Conservation (phyloP, 2,113 vertebrate species). For the Loxodonta africana region DNA sequence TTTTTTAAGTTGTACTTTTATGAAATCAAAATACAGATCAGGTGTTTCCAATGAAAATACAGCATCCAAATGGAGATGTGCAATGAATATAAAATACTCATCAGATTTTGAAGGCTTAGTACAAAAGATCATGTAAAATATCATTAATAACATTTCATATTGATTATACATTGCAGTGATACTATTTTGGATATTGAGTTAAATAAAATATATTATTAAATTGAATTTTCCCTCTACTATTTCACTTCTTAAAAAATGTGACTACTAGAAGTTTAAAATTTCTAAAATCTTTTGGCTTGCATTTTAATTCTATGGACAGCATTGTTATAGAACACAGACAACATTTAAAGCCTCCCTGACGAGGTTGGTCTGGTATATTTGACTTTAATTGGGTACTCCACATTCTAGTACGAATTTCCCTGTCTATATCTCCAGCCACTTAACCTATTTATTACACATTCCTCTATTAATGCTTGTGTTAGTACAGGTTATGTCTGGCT, state of each 20-base stretch:
- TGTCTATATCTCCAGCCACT: background rate
- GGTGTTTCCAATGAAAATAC: too few relatives aligned
- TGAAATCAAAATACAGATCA: too few relatives aligned
- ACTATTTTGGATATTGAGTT: background rate
- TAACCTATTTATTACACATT: background rate
- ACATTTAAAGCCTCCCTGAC: background rate
- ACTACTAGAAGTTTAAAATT: background rate
- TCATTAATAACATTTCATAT: background rate
- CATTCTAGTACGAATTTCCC: background rate
- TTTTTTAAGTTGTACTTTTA: background rate
- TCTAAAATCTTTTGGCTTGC: background rate
- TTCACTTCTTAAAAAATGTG: background rate
- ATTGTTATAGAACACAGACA: background rate
- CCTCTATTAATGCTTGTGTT: background rate
- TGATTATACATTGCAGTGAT: background rate
- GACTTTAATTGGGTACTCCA: background rate
- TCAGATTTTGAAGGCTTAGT: background rate
- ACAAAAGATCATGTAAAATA: constrained; percentile 9
- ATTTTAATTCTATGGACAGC: background rate
- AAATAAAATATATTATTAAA: constrained; percentile 43
- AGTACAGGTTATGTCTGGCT: background rate
- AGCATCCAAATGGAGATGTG: background rate
- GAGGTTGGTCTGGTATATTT: background rate
- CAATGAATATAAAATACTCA: background rate
- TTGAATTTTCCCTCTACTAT: background rate